Conservation (phyloP, 2,797 vertebrate genomes). For the Hybognathus amarus region DNA sequence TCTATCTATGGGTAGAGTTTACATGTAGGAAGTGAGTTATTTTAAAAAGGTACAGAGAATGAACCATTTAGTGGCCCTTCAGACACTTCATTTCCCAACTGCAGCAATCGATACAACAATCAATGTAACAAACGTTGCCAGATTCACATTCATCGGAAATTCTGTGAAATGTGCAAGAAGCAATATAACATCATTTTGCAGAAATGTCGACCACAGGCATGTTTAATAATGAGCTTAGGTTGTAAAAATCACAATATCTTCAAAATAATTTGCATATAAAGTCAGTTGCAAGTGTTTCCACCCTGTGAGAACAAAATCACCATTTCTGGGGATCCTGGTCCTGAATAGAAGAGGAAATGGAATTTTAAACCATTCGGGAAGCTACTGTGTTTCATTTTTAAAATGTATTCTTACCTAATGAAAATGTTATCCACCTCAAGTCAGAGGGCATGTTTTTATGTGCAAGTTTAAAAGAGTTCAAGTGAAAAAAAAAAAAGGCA, state of each 20-base stretch:
- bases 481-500: background rate
- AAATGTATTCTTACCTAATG: background rate
- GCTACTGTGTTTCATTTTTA: background rate
- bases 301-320: background rate
- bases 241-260: background rate
- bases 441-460: background rate
- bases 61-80: background rate
- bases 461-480: constrained; percentile 16
- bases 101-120: background rate
- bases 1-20: background rate
- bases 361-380: background rate
- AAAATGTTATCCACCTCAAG: background rate
- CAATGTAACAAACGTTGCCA: background rate
- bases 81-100: background rate
- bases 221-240: background rate
- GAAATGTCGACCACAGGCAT: background rate
- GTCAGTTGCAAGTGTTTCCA: background rate
- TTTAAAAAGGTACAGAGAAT: background rate
- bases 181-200: background rate
- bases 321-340: background rate
- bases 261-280: background rate
- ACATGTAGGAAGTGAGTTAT: background rate
- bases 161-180: background rate
- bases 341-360: background rate
- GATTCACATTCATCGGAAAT: background rate